Evolutionary conservation across 2,888 invertebrate species (phyloP), one percentile per base, ranked within the genome.

Genomic region (Plagiodera versicolora): DNA sequence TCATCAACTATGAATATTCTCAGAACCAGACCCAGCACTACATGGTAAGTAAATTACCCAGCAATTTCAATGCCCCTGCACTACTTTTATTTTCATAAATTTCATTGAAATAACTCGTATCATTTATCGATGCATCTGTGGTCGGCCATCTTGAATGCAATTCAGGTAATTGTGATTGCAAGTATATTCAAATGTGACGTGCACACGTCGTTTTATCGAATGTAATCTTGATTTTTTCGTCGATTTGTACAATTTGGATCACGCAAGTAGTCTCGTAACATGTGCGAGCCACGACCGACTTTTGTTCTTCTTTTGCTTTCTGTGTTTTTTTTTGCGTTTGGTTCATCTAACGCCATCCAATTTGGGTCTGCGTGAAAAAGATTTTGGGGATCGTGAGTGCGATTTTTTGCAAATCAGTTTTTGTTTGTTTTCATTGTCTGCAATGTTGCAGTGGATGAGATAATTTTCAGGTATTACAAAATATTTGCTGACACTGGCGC

Each of bases 161-260:
- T 74, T 70, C 65, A 62, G 63, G 68, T 73, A 74, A 75, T 74
- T 74, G 71, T 72, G 71, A 74, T 73, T 71, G 70, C 69, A 68
- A 68, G 70, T 70, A 71, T 70, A 74, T 74, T 73, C 70, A 72
- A 72, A 72, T 72, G 72, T 73, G 70, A 73, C 74, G 75, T 75
- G 75, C 72, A 71, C 70, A 70, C 63, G 60, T 45, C 54, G 60
- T 64, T 71, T 74, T 75, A 75, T 74, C 74, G 70, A 73, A 73
- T 73, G 70, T 71, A 73, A 74, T 74, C 72, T 74, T 67, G 67
- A 72, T 65, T 69, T 71, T 71, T 72, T 73, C n/a, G 65, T 67
- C 66, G 64, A 69, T n/a, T n/a, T 67, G 70, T 69, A 39, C 39
- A 72, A 74, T 75, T 76, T 74, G 70, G 70, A 56, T 67, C 75